Base-by-base conservation (phyloP, 2,888 invertebrate species). In the Conops quadrifasciatus region DNA sequence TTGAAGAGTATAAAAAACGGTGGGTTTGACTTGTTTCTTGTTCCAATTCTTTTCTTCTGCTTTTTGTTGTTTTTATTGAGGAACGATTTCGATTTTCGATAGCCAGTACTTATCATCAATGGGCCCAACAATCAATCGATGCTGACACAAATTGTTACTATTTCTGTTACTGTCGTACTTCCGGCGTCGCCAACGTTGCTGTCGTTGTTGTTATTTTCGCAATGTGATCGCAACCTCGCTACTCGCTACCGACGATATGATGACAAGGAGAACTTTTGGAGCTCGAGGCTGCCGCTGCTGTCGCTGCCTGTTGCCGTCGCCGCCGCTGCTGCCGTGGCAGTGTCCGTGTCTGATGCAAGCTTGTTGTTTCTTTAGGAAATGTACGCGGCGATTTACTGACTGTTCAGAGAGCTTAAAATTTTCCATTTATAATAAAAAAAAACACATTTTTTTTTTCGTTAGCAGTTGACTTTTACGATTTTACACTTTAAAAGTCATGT, bases 261-360 rank as follows among this genome's bases (percentile, higher is more conserved):
- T n/a, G 30, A 59, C 15, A n/a, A 43, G 45, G 36, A 13, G 45
- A 62, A 21, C n/a, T 24, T 56, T 21, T 24, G 56, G 56, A 24
- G 11, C 24, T 51, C 51, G 66, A 53, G 71, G 66, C 36, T 71
- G 71, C 21, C 45, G 9, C 53, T 36, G 11, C 16, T 53, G 4
- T 19, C 28, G 56, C 28, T 28, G 43, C 28, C 9, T 51, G 15
- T 9, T 51, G 58, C 13, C 47, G 58, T 16, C n/a, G 15, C 51
- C 49, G 11, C 16, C 45, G 5, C 16, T 43, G 45, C 28, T 28
- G 45, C 28, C 36, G 4, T 36, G 36, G 5, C 36, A 36, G 9
- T 36, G 9, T 36, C 9, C 5, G 36, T 9, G 36, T 36, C 36
- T 45, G 60, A 26, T 70, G 62, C 19, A 36, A 51, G 24, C 16